Conservation (phyloP, 1,140 invertebrate genomes). For the Drosophila baimaii region DNA sequence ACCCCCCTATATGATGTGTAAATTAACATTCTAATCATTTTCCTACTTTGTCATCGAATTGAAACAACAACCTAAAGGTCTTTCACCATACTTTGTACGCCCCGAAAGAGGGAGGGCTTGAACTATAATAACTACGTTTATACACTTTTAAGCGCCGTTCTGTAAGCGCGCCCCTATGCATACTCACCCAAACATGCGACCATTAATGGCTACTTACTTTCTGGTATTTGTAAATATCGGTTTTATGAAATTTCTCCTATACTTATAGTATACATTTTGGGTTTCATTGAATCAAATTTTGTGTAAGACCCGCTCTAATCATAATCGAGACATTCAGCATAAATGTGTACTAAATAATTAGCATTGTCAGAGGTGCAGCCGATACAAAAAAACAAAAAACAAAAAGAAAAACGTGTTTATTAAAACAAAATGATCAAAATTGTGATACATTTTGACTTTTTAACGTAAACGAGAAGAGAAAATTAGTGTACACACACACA, state of each 20-base stretch:
- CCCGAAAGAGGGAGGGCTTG: not conserved
- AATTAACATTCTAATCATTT: conserved; percentile 20
- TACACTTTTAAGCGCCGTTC: conserved; percentile 30
- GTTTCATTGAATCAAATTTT: conserved; percentile 60
- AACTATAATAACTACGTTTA: conserved; percentile 28
- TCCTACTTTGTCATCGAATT: conserved; percentile 19
- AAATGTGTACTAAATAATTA: conserved; percentile 53
- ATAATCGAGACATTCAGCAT: conserved; percentile 55
- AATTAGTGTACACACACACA: conserved; percentile 34
- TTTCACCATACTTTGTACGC: conserved; percentile 7
- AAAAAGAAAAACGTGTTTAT: conserved; percentile 51
- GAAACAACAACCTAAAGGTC: conserved; percentile 8
- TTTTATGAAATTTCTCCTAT: conserved; percentile 34
- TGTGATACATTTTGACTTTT: conserved; percentile 79
- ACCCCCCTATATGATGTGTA: conserved; percentile 10
- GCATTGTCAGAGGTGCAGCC: conserved; percentile 45
- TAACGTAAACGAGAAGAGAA: conserved; percentile 48
- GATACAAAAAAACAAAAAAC: no score
- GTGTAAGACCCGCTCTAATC: conserved; percentile 29
- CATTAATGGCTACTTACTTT: conserved; percentile 32
- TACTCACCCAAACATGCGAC: conserved; percentile 23
- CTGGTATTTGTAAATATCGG: conserved; percentile 81
- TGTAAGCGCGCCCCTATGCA: conserved; percentile 16
- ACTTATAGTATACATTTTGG: conserved; percentile 32
- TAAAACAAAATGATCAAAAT: conserved; percentile 71